phyloP scores from a whole-genome alignment of 2,113 vertebrate species.

The Hippocampus mohnikei region DNA sequence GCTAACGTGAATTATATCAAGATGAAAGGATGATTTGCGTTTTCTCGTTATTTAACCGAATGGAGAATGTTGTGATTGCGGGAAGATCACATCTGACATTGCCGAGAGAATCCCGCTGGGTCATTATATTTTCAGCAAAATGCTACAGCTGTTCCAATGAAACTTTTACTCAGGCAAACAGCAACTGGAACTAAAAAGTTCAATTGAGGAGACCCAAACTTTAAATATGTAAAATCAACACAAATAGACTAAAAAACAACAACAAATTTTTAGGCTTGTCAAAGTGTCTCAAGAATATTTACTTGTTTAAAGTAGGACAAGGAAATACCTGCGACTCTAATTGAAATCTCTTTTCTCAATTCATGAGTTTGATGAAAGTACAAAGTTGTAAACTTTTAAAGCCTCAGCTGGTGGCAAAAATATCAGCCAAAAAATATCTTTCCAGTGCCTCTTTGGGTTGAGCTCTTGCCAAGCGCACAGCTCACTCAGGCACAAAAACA shows the following conservation, averaged over 20 bases:
- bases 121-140: constrained; percentile 36
- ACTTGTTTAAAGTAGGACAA: not conserved
- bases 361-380: not conserved
- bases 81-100: constrained; percentile 22
- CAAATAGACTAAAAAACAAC: not conserved
- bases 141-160: constrained; percentile 17
- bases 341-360: not conserved
- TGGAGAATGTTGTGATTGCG: not conserved
- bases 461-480: not conserved
- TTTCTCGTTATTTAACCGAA: constrained; percentile 22
- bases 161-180: constrained; percentile 28
- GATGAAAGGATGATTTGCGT: constrained; percentile 14
- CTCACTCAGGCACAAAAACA: not conserved
- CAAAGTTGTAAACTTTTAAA: not conserved
- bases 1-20: constrained; percentile 14
- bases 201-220: constrained; percentile 12
- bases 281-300: not conserved
- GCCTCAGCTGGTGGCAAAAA: not conserved
- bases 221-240: not conserved
- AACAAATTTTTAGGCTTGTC: not conserved
- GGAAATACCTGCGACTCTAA: not conserved
- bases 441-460: not conserved
- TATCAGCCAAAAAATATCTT: not conserved
- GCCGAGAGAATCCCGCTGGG: constrained; percentile 28
- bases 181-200: constrained; percentile 19